Conservation (phyloP, 2,888 invertebrate genomes). For the Taphrorychus bicolor region DNA sequence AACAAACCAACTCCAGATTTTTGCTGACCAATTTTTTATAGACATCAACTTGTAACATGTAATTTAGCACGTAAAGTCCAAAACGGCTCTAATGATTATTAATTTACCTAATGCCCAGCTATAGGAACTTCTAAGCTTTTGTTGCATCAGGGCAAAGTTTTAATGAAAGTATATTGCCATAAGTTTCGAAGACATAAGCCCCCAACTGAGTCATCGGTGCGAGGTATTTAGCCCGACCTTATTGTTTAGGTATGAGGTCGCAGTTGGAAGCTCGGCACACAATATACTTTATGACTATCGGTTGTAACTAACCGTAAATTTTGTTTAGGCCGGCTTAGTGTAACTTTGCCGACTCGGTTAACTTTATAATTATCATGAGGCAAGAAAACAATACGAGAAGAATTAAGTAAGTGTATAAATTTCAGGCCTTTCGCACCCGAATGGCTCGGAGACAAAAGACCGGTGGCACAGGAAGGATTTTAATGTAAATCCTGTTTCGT, state of each 20-base stretch:
- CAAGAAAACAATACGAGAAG: constrained; percentile 18
- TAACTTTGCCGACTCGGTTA: constrained; percentile 12
- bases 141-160: constrained; percentile 2
- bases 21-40: too few species aligned
- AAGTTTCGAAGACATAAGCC: constrained; percentile 10
- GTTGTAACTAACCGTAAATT: constrained; percentile 11
- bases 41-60: neutral
- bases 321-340: constrained; percentile 15
- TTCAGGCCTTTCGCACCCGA: constrained; percentile 3
- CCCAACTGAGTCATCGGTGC: constrained; percentile 8
- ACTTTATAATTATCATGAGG: constrained; percentile 29
- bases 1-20: too few species aligned
- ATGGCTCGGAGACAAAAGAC: neutral
- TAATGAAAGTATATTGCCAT: constrained; percentile 12
- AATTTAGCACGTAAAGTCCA: neutral
- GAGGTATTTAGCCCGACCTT: constrained; percentile 10
- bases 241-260: constrained; percentile 12
- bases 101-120: neutral
- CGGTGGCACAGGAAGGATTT: constrained; percentile 2
- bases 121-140: neutral
- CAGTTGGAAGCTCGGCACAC: constrained; percentile 9
- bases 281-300: constrained; percentile 14
- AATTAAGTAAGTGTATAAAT: constrained; percentile 21
- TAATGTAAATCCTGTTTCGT: neutral
- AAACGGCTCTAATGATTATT: neutral